Percentiles rank a stretch among this genome's conserved stretches.
These are phyloP conservation scores for Syncerus caffer DNA, from an alignment of 2,797 vertebrate species.

Conservation along the genomic window DNA sequence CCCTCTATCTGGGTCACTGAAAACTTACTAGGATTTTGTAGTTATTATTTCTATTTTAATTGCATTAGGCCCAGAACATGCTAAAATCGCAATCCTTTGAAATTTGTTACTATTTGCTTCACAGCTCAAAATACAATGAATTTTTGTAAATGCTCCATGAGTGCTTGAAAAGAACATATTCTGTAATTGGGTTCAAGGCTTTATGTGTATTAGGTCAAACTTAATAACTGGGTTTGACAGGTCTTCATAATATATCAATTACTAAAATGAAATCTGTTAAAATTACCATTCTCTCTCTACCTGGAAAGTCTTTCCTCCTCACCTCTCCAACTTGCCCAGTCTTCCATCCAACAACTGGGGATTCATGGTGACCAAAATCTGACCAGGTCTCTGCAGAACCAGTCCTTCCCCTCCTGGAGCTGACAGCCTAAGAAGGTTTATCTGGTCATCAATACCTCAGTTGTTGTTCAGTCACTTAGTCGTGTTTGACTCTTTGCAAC, in stretches of 20 bases:
- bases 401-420: not conserved
- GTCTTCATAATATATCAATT: not conserved
- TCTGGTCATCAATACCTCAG: not conserved
- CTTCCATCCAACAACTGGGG: not conserved
- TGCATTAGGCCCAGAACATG: not conserved
- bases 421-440: not conserved
- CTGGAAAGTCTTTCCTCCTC: not conserved
- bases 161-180: not conserved
- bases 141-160: not conserved
- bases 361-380: not conserved
- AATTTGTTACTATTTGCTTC: not conserved
- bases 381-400: not conserved
- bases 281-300: not conserved
- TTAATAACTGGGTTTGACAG: not conserved
- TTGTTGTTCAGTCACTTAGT: not conserved
- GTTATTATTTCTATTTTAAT: conserved; percentile 17
- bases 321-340: not conserved
- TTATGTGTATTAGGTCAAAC: conserved; percentile 1
- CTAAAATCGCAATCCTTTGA: not conserved
- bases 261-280: not conserved
- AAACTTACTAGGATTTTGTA: not conserved
- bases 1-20: not conserved
- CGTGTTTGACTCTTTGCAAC: not conserved
- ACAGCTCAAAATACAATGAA: not conserved
- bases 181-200: not conserved